Base-by-base conservation (phyloP, 2,113 vertebrate species). In the Charadrius vociferus region DNA sequence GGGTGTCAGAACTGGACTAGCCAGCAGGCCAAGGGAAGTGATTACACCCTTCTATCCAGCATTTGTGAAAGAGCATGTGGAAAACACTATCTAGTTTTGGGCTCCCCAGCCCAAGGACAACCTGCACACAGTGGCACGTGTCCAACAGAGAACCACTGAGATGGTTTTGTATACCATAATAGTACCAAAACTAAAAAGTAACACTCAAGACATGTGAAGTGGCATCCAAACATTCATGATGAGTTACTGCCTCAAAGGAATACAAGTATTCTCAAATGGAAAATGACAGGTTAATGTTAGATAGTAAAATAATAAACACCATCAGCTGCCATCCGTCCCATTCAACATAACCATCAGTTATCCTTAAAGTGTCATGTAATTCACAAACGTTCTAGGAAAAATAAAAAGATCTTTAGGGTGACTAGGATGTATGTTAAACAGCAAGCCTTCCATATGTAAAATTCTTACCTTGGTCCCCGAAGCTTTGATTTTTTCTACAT, bases 401-500 rank as follows among this genome's bases (percentile, higher is more conserved):
- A 29, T 37, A 18, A 8, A 43, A 20, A 23, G 3, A 67, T 65
- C 14, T 65, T 68, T 22, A n/a, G 12, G 12, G 55, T 37, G 14
- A 88, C 56, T 5, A 70, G 37, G 27, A 70, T 14, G 6, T 12
- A 27, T 15, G 16, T 32, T 73, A 81, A 71, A 81, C 6, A 90
- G 43, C 13, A 86, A 90, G 37, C 13, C 37, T 59, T 62, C 55
- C 63, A 14, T 18, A 67, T 0, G 2, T 49, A 52, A 37, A 75
- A 43, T 80, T 72, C 83, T 96, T 96, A 99, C 99, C 98, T 99
- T 99, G 95, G 99, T 99, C 96, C 99, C 99, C 52, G 99, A 99
- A 88, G 99, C 99, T 95, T 99, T 99, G 89, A 99, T 99, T 98
- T 99, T 99, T 97, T 99, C 99, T 83, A 99, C 99, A 90, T 99